Evolutionary conservation across 1,140 invertebrate species (phyloP), one percentile per base, ranked within the genome.

Genomic region (Pseudomyrmex sp.): DNA sequence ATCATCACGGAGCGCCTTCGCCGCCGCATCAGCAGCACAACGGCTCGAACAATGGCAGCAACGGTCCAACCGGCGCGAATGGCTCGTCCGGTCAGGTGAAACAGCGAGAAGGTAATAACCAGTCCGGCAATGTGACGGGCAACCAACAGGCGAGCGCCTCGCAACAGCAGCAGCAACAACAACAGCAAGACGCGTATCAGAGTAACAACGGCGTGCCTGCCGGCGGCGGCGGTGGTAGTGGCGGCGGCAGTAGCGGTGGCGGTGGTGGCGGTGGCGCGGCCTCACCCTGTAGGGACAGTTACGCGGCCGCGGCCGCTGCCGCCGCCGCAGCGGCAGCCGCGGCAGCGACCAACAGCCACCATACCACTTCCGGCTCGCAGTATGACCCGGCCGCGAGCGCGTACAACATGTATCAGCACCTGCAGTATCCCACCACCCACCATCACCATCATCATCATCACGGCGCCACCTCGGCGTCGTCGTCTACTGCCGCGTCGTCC

Each of bases 41-140:
- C 90, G 89, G 90, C 88, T 83, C 86, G 88, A 88, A 88, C 88
- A 84, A 84, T 90, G 84, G 73, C 12, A 84, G 90, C 75, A 89
- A 86, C 80, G 85, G 84, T 15, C 82, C 86, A 66, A 86, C 90
- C 85, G 90, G 89, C 85, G 90, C 90, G 61, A 88, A 89, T 75
- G 87, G 87, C 2, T 84, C 86, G 18, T 84, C 63, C 94, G 93
- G 93, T n/a, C 95, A 95, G 90, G 94, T 94, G 52, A 97, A 97
- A 93, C 97, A 97, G 93, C 96, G 97, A 90, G 97, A 97, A 97
- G 97, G 96, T 97, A 96, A 96, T 95, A 95, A 95, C 90, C 94
- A 94, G 84, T 92, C 91, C 68, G 89, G 82, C 70, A 85, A 63
- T 66, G 75, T 74, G 48, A 80, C 76, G 76, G 86, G 89, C 87